phyloP scores from a whole-genome alignment of 2,113 vertebrate species.

The Zosterops lateralis region DNA sequence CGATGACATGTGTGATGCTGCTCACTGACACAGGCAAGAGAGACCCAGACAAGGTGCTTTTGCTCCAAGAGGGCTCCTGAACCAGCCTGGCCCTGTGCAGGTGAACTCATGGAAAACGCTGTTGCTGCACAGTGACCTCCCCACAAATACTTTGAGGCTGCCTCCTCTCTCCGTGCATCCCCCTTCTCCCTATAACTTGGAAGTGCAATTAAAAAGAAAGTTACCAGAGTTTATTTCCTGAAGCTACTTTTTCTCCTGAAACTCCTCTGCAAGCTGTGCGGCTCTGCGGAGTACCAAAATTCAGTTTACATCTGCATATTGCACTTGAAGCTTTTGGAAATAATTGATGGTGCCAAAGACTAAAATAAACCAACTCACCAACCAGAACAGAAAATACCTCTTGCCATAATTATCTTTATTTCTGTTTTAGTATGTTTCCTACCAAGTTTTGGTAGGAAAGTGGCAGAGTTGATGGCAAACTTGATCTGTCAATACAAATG shows the following conservation, averaged over 20 bases:
- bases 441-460: background rate
- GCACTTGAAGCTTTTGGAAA: constrained; percentile 5
- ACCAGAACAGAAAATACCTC: background rate
- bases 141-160: background rate
- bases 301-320: background rate
- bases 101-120: background rate
- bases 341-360: background rate
- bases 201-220: background rate
- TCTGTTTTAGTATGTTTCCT: background rate
- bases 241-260: background rate
- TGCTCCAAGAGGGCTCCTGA: background rate
- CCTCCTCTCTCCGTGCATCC: background rate
- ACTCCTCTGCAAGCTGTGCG: background rate
- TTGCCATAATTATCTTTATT: background rate
- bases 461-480: background rate
- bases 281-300: background rate
- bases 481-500: background rate
- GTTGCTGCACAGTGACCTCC: background rate
- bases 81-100: background rate
- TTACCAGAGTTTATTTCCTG: background rate
- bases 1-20: background rate
- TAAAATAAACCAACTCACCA: background rate
- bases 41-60: background rate
- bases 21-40: background rate
- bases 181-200: background rate